Evolutionary conservation across 2,888 invertebrate genomes (phyloP), one percentile per base, ranked within the genome.

Genomic region (Euzetes globulus): DNA sequence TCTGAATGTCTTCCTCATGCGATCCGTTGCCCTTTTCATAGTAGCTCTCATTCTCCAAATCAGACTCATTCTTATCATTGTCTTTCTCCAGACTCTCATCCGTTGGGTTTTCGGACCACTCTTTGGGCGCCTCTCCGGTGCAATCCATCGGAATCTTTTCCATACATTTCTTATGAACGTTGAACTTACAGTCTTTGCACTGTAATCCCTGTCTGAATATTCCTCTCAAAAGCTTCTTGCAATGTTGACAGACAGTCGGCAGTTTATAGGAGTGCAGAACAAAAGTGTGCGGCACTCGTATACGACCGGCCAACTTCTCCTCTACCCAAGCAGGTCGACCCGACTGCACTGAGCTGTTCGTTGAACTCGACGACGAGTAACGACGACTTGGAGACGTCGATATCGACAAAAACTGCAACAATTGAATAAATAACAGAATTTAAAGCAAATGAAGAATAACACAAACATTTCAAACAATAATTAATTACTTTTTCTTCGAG

Each of bases 261-360:
- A 94, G 87, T 68, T 94, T 96, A 85, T 99, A 99, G 73, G 92
- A 91, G 85, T 98, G 98, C 78, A 98, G 88, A 81, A 94, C 91
- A 85, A 97, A 97, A 6, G 97, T 97, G 85, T 98, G 98, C 47
- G 98, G 97, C 81, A 94, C 91, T 81, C 89, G 88, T 76, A 85
- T 83, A 76, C 85, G 81, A 65, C 84, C 85, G 47, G 89, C 88
- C 80, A 88, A 85, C 81, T 89, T 89, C 79, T 88, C 86, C 81
- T 90, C 90, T 78, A 89, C 85, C 88, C 89, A 89, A 27, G 87
- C 84, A 4, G 89, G 87, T 75, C 90, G 84, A 77, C 90, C 86
- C 75, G 74, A 74, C n/a, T 65, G 63, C 13, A 74, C 55, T 7
- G 74, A 74, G 22, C 63, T 55, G 55, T 41, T 71, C 4, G 74